Percentiles rank a stretch among this genome's conserved stretches.
Conservation (phyloP, 2,888 invertebrate genomes). For the Danaus chrysippus region DNA sequence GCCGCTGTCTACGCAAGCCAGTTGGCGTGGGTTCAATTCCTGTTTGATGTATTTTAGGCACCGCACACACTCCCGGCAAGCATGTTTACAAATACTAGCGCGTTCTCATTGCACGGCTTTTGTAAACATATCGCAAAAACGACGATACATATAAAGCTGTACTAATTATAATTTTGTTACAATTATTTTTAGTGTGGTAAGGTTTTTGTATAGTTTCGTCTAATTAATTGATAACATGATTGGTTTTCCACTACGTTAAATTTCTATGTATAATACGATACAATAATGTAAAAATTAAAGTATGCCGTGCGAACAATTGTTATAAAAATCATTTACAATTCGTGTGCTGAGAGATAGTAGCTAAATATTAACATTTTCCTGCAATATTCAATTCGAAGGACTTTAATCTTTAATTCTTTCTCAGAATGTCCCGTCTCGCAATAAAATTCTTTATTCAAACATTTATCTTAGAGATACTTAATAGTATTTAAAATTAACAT, state of each 20-base stretch:
- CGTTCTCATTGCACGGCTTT: conserved; percentile 70
- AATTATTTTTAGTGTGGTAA: too few species aligned
- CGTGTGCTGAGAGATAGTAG: too few species aligned
- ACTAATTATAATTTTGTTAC: neutral
- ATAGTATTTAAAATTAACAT: too few species aligned
- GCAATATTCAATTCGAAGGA: too few species aligned
- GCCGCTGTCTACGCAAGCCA: conserved; percentile 73
- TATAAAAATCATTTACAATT: too few species aligned
- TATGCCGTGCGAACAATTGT: too few species aligned
- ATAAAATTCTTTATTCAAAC: neutral
- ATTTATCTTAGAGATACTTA: neutral
- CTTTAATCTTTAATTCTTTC: neutral
- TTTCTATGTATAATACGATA: too few species aligned
- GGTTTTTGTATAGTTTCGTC: too few species aligned
- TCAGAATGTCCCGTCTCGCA: neutral
- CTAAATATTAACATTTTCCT: too few species aligned
- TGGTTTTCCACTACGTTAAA: too few species aligned
- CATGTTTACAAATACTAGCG: conserved; percentile 77
- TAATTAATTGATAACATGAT: too few species aligned
- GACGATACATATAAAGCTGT: conserved; percentile 48
- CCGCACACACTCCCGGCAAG: conserved; percentile 59
- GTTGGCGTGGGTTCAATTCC: conserved; percentile 75
- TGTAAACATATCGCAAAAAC: conserved; percentile 69
- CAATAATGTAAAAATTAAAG: too few species aligned
- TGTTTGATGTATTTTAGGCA: conserved; percentile 75